phyloP scores from a whole-genome alignment of 2,888 invertebrate species.

The Synergus umbraculus region DNA sequence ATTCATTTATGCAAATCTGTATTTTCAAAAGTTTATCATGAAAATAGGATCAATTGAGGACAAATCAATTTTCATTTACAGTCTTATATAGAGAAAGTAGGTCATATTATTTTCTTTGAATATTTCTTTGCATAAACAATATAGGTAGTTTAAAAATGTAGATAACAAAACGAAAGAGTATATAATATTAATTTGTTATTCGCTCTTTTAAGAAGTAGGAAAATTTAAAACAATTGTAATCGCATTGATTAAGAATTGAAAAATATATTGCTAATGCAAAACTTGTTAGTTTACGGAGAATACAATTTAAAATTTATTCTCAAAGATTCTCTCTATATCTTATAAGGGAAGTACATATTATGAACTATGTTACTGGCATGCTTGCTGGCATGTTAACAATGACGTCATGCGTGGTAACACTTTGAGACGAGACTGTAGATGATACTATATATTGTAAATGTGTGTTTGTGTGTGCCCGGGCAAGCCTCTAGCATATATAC shows the following conservation, averaged over 20 bases:
- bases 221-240: too few species aligned
- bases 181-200: too few species aligned
- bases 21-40: constrained; percentile 14
- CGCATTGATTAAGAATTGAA: too few species aligned
- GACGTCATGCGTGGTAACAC: constrained; percentile 30
- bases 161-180: not conserved
- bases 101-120: not conserved
- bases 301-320: too few species aligned
- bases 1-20: constrained; percentile 38
- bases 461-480: not conserved
- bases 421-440: not conserved
- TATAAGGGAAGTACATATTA: constrained; percentile 10
- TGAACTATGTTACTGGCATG: not conserved
- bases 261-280: too few species aligned
- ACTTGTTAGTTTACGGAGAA: too few species aligned
- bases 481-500: constrained; percentile 11
- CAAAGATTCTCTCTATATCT: not conserved
- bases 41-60: constrained; percentile 4
- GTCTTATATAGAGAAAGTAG: not conserved
- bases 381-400: constrained; percentile 7
- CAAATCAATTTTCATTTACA: constrained; percentile 19
- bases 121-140: not conserved
- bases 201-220: too few species aligned
- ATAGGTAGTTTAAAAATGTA: too few species aligned
- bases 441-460: not conserved